These are phyloP conservation scores for Gymnogyps californianus DNA, from an alignment of 2,113 vertebrate genomes.

Conservation along the genomic window DNA sequence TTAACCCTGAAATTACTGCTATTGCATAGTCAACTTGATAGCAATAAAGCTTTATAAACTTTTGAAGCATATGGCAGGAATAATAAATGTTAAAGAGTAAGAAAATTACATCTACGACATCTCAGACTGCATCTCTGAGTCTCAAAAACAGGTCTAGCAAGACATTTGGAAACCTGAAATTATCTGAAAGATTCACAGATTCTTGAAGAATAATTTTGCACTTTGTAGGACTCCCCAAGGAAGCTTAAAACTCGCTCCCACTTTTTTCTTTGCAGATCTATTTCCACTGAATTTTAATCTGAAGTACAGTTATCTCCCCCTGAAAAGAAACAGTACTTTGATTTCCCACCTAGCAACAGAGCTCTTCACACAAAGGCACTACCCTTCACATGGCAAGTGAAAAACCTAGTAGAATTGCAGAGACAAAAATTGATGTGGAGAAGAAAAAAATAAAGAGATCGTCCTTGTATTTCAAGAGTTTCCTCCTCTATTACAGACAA, in stretches of 20 bases:
- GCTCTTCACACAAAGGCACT: background rate
- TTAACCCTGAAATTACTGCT: background rate
- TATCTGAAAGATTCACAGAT: background rate
- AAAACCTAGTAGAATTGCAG: background rate
- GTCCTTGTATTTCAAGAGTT: background rate
- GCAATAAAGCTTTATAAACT: background rate
- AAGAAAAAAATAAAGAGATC: background rate
- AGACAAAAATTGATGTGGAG: background rate
- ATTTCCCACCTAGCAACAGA: background rate
- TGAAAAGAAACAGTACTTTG: background rate
- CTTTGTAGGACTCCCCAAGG: background rate
- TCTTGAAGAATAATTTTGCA: background rate
- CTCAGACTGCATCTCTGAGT: background rate
- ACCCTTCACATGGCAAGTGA: background rate
- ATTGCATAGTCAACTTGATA: background rate
- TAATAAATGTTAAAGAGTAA: background rate
- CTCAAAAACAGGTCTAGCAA: background rate
- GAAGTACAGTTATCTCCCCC: background rate
- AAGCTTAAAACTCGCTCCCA: background rate
- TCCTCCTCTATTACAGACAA: background rate
- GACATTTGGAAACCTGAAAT: background rate
- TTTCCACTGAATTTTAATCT: background rate
- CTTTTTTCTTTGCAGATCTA: background rate
- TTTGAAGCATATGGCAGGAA: background rate
- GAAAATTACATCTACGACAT: background rate